These are phyloP conservation scores for Griposia aprilina DNA, from an alignment of 2,888 invertebrate species.

Conservation along the genomic window DNA sequence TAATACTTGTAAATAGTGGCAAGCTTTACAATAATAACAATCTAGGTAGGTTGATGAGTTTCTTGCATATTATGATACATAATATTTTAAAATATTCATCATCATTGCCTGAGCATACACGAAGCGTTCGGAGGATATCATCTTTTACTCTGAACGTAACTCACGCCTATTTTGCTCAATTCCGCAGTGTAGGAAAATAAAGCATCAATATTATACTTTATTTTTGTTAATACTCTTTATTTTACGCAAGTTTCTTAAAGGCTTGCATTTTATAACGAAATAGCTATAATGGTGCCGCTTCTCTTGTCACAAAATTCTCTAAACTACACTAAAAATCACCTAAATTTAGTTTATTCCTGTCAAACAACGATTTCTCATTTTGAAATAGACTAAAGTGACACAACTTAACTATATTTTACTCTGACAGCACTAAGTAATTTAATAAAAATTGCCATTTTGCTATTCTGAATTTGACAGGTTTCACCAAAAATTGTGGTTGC, in stretches of 20 bases:
- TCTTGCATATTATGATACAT: constrained; percentile 18
- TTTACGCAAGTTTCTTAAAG: background rate
- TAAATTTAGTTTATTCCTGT: no score
- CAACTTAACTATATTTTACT: no score
- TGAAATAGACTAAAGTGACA: no score
- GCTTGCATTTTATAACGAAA: background rate
- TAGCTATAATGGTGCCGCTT: no score
- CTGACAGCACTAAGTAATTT: no score
- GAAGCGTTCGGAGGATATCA: constrained; percentile 46
- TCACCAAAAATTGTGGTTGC: no score
- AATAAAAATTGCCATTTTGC: no score
- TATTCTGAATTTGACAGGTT: no score
- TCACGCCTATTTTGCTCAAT: constrained; percentile 33
- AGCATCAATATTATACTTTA: no score
- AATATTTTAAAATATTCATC: constrained; percentile 31
- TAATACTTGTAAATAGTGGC: background rate
- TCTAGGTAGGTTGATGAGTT: constrained; percentile 17
- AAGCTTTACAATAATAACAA: constrained; percentile 18
- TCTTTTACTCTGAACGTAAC: constrained; percentile 29
- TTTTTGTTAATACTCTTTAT: background rate
- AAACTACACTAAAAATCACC: no score
- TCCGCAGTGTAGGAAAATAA: constrained; percentile 1
- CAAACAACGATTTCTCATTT: no score
- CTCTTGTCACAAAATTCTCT: no score
- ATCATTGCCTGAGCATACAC: constrained; percentile 24